phyloP scores from a whole-genome alignment of 1,140 invertebrate genomes.

The Sycophila sp. region DNA sequence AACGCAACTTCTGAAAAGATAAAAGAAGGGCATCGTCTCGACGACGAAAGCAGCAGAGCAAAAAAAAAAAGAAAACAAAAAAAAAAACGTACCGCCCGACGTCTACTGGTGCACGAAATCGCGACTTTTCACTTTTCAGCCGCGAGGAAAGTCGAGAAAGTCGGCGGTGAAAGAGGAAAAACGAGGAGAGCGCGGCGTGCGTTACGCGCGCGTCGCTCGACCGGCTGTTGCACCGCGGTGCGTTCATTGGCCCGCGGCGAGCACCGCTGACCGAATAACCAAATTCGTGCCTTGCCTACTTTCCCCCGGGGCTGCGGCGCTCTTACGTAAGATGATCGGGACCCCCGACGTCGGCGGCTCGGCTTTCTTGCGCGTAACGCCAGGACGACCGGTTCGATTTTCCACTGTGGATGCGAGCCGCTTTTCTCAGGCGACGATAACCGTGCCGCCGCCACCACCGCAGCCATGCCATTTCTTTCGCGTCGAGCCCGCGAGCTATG shows the following conservation, averaged over 20 bases:
- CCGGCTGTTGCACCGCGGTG: neutral
- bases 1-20: too few species aligned
- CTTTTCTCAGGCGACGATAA: too few species aligned
- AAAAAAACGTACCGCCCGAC: neutral
- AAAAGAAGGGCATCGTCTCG: too few species aligned
- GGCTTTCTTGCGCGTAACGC: neutral
- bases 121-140: neutral
- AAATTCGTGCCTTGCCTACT: conserved; percentile 61
- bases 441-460: too few species aligned
- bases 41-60: too few species aligned
- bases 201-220: neutral
- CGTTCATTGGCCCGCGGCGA: conserved; percentile 46
- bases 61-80: too few species aligned
- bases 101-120: neutral
- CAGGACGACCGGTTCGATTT: neutral
- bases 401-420: neutral
- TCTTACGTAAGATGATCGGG: conserved; percentile 16
- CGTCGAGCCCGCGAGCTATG: too few species aligned
- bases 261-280: conserved; percentile 63
- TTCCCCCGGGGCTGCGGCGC: conserved; percentile 52
- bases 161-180: neutral
- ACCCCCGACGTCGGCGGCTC: too few species aligned
- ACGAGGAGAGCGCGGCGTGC: too few species aligned
- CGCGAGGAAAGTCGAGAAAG: too few species aligned
- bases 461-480: too few species aligned